Conservation (phyloP, 2,888 invertebrate genomes). For the Nowickia ferox region DNA sequence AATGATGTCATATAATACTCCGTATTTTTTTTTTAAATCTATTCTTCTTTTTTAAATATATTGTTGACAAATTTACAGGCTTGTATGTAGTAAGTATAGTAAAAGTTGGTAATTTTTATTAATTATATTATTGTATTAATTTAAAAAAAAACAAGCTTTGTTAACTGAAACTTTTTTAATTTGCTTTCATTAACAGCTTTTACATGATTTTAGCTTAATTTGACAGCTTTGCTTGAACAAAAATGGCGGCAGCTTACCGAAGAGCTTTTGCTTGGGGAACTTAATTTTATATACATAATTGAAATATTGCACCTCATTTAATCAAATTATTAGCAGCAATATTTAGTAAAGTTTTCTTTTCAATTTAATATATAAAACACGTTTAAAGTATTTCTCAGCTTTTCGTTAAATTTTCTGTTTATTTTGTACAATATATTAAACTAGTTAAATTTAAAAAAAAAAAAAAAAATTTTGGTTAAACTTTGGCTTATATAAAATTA, state of each 20-base stretch:
- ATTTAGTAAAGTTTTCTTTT: constrained; percentile 5
- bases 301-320: constrained; percentile 16
- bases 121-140: constrained; percentile 26
- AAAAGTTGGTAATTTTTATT: constrained; percentile 65
- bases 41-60: constrained; percentile 62
- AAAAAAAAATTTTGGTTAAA: no score
- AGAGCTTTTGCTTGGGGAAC: constrained; percentile 38
- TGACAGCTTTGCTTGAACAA: constrained; percentile 46
- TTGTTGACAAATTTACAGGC: constrained; percentile 78
- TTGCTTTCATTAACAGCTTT: constrained; percentile 58
- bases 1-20: constrained; percentile 59
- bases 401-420: background rate
- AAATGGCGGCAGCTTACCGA: constrained; percentile 48
- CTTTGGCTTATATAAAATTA: no score
- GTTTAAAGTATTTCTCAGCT: background rate
- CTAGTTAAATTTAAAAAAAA: background rate
- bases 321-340: background rate
- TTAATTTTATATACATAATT: background rate
- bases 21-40: constrained; percentile 64
- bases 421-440: background rate
- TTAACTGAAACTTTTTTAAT: constrained; percentile 14
- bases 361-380: no score
- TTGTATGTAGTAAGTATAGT: constrained; percentile 80
- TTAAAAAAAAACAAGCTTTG: constrained; percentile 24
- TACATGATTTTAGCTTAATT: constrained; percentile 46